Conservation (phyloP, 2,888 invertebrate genomes). For the Heliconius charithonia region DNA sequence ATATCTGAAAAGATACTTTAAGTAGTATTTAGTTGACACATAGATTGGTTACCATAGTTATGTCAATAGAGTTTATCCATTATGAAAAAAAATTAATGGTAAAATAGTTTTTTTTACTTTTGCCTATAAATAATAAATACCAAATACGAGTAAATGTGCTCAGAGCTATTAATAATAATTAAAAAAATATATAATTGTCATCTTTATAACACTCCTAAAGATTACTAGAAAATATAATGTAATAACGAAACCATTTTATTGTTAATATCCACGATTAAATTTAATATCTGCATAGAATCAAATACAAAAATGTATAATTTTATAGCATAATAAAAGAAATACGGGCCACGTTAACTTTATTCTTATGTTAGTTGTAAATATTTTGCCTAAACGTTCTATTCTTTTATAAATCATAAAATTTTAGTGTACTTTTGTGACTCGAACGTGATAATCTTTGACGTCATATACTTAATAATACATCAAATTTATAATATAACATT, state of each 20-base stretch:
- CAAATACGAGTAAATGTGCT: not conserved
- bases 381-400: constrained; percentile 17
- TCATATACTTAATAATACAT: constrained; percentile 5
- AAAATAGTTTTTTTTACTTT: too few relatives aligned
- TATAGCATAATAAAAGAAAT: constrained; percentile 11
- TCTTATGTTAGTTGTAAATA: constrained; percentile 25
- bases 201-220: not conserved
- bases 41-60: too few relatives aligned
- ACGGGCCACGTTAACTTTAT: constrained; percentile 17
- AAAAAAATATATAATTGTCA: not conserved
- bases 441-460: constrained; percentile 20
- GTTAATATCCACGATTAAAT: not conserved
- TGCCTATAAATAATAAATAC: not conserved
- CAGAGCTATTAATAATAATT: not conserved
- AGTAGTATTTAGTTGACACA: too few relatives aligned
- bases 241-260: not conserved
- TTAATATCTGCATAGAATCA: constrained; percentile 29
- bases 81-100: too few relatives aligned
- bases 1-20: too few relatives aligned
- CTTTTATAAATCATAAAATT: constrained; percentile 27
- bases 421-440: constrained; percentile 19
- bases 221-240: constrained; percentile 4
- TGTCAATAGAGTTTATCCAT: too few relatives aligned
- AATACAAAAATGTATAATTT: constrained; percentile 12
- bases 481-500: not conserved